Evolutionary conservation across 2,888 invertebrate genomes (phyloP).

Genomic region (Apamea monoglypha): DNA sequence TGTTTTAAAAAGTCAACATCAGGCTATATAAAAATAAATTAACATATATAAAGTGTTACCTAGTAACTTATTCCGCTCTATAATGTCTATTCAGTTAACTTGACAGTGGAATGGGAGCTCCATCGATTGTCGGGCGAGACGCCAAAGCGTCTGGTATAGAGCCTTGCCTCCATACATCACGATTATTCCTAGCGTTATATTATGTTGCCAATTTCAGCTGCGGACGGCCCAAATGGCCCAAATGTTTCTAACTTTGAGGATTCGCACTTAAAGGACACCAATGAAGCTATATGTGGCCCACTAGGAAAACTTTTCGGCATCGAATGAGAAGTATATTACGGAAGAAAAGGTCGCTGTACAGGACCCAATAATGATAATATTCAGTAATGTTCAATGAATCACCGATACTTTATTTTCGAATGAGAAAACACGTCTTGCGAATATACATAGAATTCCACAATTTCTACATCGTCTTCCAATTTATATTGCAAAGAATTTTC

Average conservation of each 20-base stretch:
- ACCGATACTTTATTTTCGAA: not conserved
- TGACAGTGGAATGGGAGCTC: conserved; percentile 57
- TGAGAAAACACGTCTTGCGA: conserved; percentile 1
- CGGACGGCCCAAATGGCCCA: conserved; percentile 30
- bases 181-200: conserved; percentile 61
- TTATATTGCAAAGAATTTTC: not conserved
- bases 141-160: conserved; percentile 70
- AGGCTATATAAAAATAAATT: not conserved
- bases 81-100: conserved; percentile 47
- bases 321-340: conserved; percentile 2
- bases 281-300: conserved; percentile 21
- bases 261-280: conserved; percentile 32
- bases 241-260: conserved; percentile 48
- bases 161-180: conserved; percentile 58
- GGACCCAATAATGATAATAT: conserved; percentile 3
- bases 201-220: conserved; percentile 55
- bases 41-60: not conserved
- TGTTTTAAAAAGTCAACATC: not conserved
- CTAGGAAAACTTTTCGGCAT: conserved; percentile 32
- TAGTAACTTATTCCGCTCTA: conserved; percentile 16
- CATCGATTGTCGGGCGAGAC: conserved; percentile 69
- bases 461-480: not conserved
- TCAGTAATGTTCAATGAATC: conserved; percentile 17
- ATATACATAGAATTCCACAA: not conserved
- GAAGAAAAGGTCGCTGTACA: conserved; percentile 14